phyloP scores from a whole-genome alignment of 2,113 vertebrate genomes.

The Apus apus region DNA sequence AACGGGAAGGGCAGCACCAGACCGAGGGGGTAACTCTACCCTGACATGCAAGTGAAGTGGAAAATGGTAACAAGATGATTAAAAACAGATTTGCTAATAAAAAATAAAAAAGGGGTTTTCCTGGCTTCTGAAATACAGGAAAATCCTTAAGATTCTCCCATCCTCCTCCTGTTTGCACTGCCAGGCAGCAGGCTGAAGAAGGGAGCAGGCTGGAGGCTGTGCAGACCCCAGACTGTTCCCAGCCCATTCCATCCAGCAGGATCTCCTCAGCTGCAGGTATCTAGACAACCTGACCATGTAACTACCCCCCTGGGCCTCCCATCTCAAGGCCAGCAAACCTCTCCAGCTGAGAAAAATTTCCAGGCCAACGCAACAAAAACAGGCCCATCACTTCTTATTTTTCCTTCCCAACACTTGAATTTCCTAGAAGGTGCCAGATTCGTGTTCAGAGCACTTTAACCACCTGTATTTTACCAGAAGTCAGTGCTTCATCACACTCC shows the following conservation, averaged over 20 bases:
- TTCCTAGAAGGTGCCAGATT: no score
- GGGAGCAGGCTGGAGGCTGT: not conserved
- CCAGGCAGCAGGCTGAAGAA: not conserved
- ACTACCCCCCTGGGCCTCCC: not conserved
- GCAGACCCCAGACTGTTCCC: rapidly evolving
- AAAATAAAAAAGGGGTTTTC: not conserved
- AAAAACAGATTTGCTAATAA: not conserved
- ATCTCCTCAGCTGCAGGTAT: not conserved
- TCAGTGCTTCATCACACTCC: not conserved
- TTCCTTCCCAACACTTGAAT: no score
- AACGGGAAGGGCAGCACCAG: not conserved
- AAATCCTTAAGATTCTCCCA: not conserved
- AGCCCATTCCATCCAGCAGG: not conserved
- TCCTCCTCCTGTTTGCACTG: not conserved
- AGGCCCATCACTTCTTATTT: no score
- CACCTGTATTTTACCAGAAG: no score
- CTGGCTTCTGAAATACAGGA: not conserved
- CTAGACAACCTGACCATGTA: no score
- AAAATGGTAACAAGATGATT: not conserved
- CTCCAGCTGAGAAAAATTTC: not conserved
- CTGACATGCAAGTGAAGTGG: not conserved
- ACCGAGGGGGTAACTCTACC: not conserved
- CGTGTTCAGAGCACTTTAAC: not conserved
- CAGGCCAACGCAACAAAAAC: not conserved
- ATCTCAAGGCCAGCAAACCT: not conserved